Conservation (phyloP, 1,140 invertebrate species). For the Pogonomyrmex californicus region DNA sequence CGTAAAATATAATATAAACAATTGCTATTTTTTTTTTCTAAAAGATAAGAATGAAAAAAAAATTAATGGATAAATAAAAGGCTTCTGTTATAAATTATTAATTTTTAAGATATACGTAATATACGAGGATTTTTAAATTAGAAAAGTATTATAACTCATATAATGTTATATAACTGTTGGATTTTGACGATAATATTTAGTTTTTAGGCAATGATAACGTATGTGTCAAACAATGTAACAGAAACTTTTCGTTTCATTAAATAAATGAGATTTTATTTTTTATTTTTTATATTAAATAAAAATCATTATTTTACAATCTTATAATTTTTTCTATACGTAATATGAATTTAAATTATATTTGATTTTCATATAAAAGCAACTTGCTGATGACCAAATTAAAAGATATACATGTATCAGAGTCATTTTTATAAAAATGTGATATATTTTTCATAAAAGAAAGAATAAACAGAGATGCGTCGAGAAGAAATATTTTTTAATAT, state of each 20-base stretch:
- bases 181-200: neutral
- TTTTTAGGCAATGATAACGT: neutral
- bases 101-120: neutral
- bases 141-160: neutral
- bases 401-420: slow-evolving; percentile 13
- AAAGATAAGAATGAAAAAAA: neutral
- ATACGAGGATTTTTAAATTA: neutral
- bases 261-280: slow-evolving; percentile 33
- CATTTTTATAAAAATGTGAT: neutral
- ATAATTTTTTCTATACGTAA: slow-evolving; percentile 17
- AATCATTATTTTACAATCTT: slow-evolving; percentile 1
- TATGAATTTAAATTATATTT: slow-evolving; percentile 11
- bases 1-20: neutral
- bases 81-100: slow-evolving; percentile 4
- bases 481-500: neutral
- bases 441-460: slow-evolving; percentile 6
- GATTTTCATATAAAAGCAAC: slow-evolving; percentile 21
- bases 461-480: too few species aligned
- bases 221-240: neutral
- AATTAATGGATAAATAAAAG: neutral
- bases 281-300: neutral
- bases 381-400: neutral
- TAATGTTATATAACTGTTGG: neutral
- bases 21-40: neutral
- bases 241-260: slow-evolving; percentile 22